Evolutionary conservation across 2,888 invertebrate species (phyloP), one percentile per base, ranked within the genome.

Genomic region (Rhaphigaster nebulosa): DNA sequence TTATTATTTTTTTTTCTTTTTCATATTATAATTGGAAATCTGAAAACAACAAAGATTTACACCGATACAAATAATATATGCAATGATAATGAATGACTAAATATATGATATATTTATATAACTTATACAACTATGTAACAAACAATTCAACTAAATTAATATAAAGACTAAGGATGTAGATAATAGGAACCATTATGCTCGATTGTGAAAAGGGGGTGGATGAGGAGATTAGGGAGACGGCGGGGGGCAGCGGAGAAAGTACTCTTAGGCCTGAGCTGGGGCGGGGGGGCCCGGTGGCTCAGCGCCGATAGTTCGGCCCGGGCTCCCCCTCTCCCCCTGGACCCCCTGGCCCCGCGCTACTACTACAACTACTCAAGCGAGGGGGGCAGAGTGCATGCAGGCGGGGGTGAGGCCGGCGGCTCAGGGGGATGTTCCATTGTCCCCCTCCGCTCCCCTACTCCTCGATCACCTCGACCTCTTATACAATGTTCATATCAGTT

Each of bases 251-350:
- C 60, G 70, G 41, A 45, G 41, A 89, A 29, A 70, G 70, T 70
- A 89, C 89, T 89, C 89, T 89, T 89, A 89, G 89, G 89, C 89
- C 89, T 89, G 89, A 89, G 89, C 65, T 60, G 70, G 89, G 45
- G 65, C 41, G 89, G 89, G 70, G 26, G 89, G 60, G 50, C 89
- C 60, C 90, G 90, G 90, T 90, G 90, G 90, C 90, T 90, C 90
- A 90, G 90, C 41, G 41, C 89, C 89, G 89, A 70, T 34, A 15
- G 41, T 10, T 80, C 80, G 90, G 90, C 56, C 90, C 90, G 90
- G 70, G 89, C 29, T 50, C 70, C 65, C 29, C 89, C 89, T 70
- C 52, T 15, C 60, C 80, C 80, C 41, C 80, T 41, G 38, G 26
- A 41, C 10, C 80, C 80, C 80, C 41, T 38, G 41, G 80, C 41